Percentiles rank a stretch among this genome's conserved stretches.
phyloP scores from a whole-genome alignment of 1,140 invertebrate genomes.

The Nasonia giraulti region DNA sequence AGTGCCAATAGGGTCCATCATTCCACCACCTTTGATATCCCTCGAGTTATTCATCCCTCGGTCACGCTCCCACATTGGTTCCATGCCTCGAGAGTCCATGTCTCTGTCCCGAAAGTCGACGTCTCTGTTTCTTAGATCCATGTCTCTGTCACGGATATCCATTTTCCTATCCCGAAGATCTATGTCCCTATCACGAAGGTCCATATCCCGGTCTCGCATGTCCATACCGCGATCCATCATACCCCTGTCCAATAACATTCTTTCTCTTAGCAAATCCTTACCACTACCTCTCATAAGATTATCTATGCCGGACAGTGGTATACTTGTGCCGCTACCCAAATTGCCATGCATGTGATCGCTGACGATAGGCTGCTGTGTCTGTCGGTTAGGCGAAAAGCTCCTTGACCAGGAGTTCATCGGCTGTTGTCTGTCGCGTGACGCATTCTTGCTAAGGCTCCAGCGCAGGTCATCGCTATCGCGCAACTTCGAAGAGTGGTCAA shows the following conservation, averaged over 20 bases:
- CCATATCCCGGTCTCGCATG: neutral
- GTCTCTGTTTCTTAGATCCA: neutral
- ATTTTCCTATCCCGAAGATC: constrained; percentile 26
- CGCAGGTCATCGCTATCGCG: constrained; percentile 67
- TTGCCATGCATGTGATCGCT: neutral
- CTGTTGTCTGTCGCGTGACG: neutral
- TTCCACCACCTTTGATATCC: neutral
- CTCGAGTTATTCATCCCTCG: constrained; percentile 8
- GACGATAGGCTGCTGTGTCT: neutral
- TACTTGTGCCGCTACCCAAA: neutral
- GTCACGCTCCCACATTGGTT: neutral
- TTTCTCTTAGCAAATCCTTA: neutral
- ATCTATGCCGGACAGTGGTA: neutral
- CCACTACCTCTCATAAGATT: neutral
- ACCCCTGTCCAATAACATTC: constrained; percentile 3
- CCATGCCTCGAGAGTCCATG: constrained; percentile 2
- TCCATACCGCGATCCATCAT: constrained; percentile 24
- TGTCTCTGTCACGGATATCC: neutral
- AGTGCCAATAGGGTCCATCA: neutral
- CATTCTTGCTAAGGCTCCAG: constrained; percentile 63
- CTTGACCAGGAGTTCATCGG: neutral
- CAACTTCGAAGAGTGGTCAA: constrained; percentile 58
- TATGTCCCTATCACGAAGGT: neutral
- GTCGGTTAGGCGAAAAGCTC: constrained; percentile 19
- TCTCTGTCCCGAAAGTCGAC: neutral